These are phyloP conservation scores for Aethina tumida DNA, from an alignment of 1,140 invertebrate species.

Conservation along the genomic window DNA sequence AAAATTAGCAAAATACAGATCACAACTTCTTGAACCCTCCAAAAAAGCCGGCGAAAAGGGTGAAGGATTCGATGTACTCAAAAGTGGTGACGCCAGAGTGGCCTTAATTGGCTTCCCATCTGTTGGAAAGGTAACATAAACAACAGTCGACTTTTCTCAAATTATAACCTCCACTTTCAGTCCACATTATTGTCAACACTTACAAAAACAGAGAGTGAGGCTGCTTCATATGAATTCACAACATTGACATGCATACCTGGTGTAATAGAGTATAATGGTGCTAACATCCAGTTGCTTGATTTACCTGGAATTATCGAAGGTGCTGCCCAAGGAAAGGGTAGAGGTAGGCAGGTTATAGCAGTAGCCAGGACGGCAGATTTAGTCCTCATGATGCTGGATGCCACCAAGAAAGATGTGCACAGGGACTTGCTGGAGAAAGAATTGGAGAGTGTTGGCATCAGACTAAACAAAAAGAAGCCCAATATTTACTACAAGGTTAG, in stretches of 20 bases:
- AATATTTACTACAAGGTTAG: slow-evolving; percentile 96
- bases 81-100: slow-evolving; percentile 97
- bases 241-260: slow-evolving; percentile 99
- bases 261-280: slow-evolving; percentile 95
- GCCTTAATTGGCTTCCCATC: slow-evolving; percentile 97
- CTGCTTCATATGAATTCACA: slow-evolving; percentile 97
- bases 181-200: slow-evolving; percentile 89
- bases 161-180: slow-evolving; percentile 36
- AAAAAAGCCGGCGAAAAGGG: slow-evolving; percentile 97
- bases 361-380: slow-evolving; percentile 94
- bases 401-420: slow-evolving; percentile 93
- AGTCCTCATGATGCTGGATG: slow-evolving; percentile 98
- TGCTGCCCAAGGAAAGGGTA: slow-evolving; percentile 86
- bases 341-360: slow-evolving; percentile 82
- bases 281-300: slow-evolving; percentile 96
- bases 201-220: slow-evolving; percentile 91
- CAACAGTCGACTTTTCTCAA: background rate
- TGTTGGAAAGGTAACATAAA: slow-evolving; percentile 67
- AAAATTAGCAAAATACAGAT: slow-evolving; percentile 95
- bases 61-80: slow-evolving; percentile 99
- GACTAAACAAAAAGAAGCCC: slow-evolving; percentile 87
- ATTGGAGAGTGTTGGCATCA: slow-evolving; percentile 92
- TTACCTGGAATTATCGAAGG: slow-evolving; percentile 97
- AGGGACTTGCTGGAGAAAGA: slow-evolving; percentile 83
- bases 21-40: slow-evolving; percentile 87